Conservation (phyloP, 2,797 vertebrate genomes). For the Bufotes viridis region DNA sequence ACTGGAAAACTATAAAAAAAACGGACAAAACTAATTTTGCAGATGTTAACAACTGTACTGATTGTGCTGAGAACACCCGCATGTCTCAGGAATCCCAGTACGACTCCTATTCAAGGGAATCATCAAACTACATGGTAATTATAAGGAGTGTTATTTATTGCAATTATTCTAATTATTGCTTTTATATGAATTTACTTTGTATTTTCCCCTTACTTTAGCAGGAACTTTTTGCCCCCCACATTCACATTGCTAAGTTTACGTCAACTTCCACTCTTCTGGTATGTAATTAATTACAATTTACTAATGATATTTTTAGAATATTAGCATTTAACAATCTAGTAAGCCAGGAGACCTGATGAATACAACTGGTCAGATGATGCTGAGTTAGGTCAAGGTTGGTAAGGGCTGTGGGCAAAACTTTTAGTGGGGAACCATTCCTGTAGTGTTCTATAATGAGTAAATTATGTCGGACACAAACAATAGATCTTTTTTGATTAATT, state of each 20-base stretch:
- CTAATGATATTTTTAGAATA: background rate
- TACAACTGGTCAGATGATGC: no score
- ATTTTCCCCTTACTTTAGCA: conserved; percentile 54
- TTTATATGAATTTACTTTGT: background rate
- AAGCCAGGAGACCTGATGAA: background rate
- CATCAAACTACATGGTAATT: conserved; percentile 13
- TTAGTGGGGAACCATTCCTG: no score
- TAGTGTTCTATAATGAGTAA: no score
- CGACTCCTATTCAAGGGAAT: background rate
- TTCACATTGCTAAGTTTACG: conserved; percentile 63
- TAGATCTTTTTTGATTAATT: no score
- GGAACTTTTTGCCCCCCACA: conserved; percentile 62
- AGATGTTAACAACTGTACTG: background rate
- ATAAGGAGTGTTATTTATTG: background rate
- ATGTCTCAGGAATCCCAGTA: background rate
- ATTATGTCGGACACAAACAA: no score
- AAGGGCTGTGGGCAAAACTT: no score
- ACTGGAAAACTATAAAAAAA: background rate
- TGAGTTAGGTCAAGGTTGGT: no score
- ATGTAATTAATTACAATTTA: conserved; percentile 57
- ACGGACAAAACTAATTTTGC: rapidly evolving
- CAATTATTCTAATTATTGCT: background rate
- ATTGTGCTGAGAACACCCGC: background rate
- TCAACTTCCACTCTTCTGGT: conserved; percentile 60
- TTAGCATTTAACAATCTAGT: background rate